phyloP scores from a whole-genome alignment of 92 coral and sea anemone species.

The Heteractis magnifica region DNA sequence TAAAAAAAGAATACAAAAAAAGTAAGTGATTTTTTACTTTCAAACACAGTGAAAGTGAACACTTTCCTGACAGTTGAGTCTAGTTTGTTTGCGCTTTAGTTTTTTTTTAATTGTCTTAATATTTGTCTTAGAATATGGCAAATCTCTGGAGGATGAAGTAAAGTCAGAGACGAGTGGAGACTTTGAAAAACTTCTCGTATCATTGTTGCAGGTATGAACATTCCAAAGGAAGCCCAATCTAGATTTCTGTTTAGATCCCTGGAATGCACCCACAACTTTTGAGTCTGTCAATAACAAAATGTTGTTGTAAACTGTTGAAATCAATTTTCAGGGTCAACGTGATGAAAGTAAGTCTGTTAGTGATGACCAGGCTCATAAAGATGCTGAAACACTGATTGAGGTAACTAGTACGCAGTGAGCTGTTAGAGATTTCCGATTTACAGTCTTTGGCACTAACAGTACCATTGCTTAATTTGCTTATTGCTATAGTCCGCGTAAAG shows the following conservation, averaged over 20 bases:
- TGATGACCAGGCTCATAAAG: conserved; percentile 79
- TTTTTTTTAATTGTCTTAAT: not conserved
- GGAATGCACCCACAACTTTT: no score
- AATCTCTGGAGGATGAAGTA: conserved; percentile 71
- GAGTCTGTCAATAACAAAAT: no score
- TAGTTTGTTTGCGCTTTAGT: not conserved
- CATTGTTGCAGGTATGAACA: conserved; percentile 65
- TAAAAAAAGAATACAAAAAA: conserved; percentile 78
- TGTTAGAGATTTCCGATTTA: no score
- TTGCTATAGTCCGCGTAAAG: no score
- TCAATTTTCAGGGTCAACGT: conserved; percentile 61
- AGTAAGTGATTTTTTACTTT: conserved; percentile 44
- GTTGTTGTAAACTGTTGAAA: not conserved
- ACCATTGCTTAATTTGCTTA: no score
- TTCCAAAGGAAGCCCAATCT: no score
- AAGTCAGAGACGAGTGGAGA: conserved; percentile 85
- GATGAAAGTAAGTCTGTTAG: conserved; percentile 62
- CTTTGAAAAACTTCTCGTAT: conserved; percentile 75
- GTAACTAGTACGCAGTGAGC: conserved; percentile 20
- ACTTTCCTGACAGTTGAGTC: not conserved
- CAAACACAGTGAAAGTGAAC: not conserved
- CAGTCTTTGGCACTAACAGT: no score
- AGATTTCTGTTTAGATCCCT: no score
- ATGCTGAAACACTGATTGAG: conserved; percentile 84
- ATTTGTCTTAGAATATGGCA: conserved; percentile 60